Evolutionary conservation across 2,888 invertebrate genomes (phyloP), one percentile per base, ranked within the genome.

Genomic region (Heteromurus nitidus): DNA sequence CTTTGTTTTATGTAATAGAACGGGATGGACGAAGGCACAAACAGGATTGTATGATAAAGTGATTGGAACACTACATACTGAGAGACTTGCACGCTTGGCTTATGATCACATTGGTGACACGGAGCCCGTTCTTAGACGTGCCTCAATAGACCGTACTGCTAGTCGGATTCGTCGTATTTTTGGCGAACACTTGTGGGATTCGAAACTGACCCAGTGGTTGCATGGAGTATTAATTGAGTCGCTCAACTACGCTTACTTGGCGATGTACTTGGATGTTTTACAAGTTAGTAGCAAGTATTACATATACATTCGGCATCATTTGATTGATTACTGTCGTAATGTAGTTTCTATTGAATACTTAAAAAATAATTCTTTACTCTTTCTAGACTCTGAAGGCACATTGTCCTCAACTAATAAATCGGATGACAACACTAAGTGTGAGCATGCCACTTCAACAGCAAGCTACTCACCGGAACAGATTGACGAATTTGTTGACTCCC

Each of bases 241-340:
- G 87, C 89, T 95, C 60, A 92, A 92, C 67, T 91, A 91, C 20
- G 91, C 91, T 3, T 93, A 94, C 88, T 91, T 95, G 85, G 92
- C 92, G 0, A 92, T 92, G 7, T 95, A 95, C 89, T 90, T 95
- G 20, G 95, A 95, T 88, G 93, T 95, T 65, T 89, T 95, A 85
- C 95, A 95, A 90, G 93, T 92, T n/a, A 42, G 64, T 83, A 82
- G n/a, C 18, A 60, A 18, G 7, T 28, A 26, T 73, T 31, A 7
- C 5, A 60, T 68, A 80, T 55, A 53, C 55, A 28, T n/a, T n/a
- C n/a, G 44, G 30, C 5, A 58, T 26, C 7, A 1, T 24, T 16
- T 13, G 7, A 69, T 20, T 69, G 20, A 67, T 70, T 44, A 9
- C 30, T 60, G 24, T n/a, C n/a, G n/a, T n/a, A 9, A 20, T 31